phyloP scores from a whole-genome alignment of 2,113 vertebrate species.

The human region DNA sequence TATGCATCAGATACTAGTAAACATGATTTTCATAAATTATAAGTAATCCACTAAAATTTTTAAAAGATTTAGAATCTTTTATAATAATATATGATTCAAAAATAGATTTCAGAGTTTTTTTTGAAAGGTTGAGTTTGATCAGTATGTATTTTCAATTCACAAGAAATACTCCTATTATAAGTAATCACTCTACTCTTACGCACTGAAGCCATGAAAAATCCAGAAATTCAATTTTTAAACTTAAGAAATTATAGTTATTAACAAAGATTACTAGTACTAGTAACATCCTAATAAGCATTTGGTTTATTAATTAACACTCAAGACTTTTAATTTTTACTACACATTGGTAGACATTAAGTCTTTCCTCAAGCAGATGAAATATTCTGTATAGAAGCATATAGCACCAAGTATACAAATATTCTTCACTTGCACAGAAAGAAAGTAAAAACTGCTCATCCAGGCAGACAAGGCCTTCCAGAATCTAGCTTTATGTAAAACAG shows the following conservation, averaged over 20 bases:
- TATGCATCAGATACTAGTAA: neutral
- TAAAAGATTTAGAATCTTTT: neutral
- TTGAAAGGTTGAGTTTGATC: neutral
- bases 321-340: neutral
- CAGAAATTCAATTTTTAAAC: neutral
- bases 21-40: neutral
- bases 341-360: neutral
- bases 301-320: neutral
- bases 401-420: neutral
- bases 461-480: no score
- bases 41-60: neutral
- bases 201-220: neutral
- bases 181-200: neutral
- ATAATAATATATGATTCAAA: neutral
- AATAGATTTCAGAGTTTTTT: neutral
- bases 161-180: neutral
- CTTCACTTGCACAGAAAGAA: neutral
- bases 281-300: neutral
- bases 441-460: neutral
- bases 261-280: neutral
- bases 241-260: neutral
- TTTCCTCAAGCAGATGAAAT: neutral
- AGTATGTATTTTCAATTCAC: neutral
- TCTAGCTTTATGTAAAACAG: no score
- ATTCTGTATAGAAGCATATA: neutral